Evolutionary conservation across 2,797 vertebrate species (phyloP).

Genomic region (Acipenser ruthenus): DNA sequence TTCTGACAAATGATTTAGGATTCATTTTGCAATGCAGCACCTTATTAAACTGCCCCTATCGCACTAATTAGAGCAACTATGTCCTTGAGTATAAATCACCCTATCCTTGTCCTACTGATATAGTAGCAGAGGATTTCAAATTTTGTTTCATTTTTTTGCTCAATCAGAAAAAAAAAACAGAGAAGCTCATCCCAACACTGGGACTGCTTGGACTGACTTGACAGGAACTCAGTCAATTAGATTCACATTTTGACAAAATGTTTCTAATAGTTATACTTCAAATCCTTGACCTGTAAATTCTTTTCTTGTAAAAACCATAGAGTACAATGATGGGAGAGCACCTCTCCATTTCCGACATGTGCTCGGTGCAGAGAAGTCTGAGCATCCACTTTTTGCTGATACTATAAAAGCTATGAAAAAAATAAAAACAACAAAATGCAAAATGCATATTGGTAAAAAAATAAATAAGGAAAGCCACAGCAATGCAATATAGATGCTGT

Average conservation of each 20-base stretch:
- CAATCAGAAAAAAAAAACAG: not conserved
- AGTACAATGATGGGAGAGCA: no score
- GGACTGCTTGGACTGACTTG: not conserved
- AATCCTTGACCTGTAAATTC: no score
- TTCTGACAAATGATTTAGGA: conserved; percentile 1
- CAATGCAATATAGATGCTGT: no score
- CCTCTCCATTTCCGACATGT: no score
- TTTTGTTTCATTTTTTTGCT: not conserved
- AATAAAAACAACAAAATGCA: no score
- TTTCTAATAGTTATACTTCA: no score
- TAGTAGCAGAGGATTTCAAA: not conserved
- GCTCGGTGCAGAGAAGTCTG: no score
- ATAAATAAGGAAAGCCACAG: no score
- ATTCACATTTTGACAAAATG: not conserved
- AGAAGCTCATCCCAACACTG: not conserved
- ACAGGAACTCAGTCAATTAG: not conserved
- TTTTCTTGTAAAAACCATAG: no score
- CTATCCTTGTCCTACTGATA: not conserved
- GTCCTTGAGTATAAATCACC: not conserved
- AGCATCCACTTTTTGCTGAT: no score
- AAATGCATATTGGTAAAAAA: no score
- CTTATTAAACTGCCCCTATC: not conserved
- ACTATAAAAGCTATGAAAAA: no score
- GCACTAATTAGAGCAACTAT: not conserved
- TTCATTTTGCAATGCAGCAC: not conserved